Evolutionary conservation across 2,113 vertebrate genomes (phyloP), one percentile per base, ranked within the genome.

Genomic region (Illadopsis cleaveri): DNA sequence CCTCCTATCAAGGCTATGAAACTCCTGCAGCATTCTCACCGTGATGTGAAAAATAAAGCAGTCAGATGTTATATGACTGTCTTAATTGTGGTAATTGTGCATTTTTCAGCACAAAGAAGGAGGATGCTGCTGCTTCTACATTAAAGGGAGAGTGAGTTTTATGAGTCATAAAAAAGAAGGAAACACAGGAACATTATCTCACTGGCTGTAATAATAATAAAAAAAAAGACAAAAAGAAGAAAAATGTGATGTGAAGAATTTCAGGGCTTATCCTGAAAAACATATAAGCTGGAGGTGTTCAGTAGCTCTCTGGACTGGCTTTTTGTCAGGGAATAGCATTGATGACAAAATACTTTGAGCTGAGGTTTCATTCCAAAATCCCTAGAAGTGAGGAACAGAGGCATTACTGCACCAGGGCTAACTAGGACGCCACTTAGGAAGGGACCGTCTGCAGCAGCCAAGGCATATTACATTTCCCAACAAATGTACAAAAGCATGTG

Each of bases 111-210:
- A 83, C 68, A 94, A 90, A 94, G 83, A 48, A 62, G 10, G 48
- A 73, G 62, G 61, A 73, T 60, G 40, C 12, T 93, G 33, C 65
- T 75, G 33, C 60, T 90, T 54, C 69, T 71, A 38, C 86, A 64
- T 89, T 86, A 86, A 94, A 90, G 76, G 31, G 11, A 90, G 42
- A 62, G 22, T 62, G 78, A 85, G 17, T 85, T 97, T 93, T 96
- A 70, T 51, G 79, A 83, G 54, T 88, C 44, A 28, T 91, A 92
- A 93, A 93, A 88, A 14, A 80, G 68, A 70, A 85, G 9, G 20
- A 87, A 93, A 91, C 44, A 71, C 11, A 11, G 24, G 35, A 62
- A 78, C 1, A 13, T 57, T 65, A 57, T 22, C 53, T 75, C 57
- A 23, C 20, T 1, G 2, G 30, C 21, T 72, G 22, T 42, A 48